phyloP scores from a whole-genome alignment of 2,888 invertebrate species.

The Tenthredo notha region DNA sequence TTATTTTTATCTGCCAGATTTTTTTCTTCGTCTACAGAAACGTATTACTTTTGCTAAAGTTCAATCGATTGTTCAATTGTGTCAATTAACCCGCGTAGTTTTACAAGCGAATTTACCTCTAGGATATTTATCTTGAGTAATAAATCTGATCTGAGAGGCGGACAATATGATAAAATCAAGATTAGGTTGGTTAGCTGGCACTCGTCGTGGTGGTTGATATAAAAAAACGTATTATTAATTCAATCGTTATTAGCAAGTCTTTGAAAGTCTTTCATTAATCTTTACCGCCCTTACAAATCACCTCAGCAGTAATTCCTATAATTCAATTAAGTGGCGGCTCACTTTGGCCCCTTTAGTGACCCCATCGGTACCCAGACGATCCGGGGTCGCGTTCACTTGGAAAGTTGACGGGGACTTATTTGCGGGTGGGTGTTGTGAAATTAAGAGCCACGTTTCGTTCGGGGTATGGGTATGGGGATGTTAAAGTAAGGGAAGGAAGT shows the following conservation, averaged over 20 bases:
- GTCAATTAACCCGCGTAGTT: neutral
- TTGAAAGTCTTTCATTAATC: constrained; percentile 72
- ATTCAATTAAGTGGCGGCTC: constrained; percentile 72
- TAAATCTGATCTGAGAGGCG: neutral
- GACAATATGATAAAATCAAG: neutral
- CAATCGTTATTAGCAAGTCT: constrained; percentile 67
- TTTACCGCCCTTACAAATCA: constrained; percentile 72
- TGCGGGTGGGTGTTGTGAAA: constrained; percentile 70
- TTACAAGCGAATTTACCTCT: neutral
- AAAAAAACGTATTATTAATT: constrained; percentile 55
- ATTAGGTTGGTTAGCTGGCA: neutral
- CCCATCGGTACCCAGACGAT: constrained; percentile 26
- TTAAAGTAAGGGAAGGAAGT: constrained; percentile 31
- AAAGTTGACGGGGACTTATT: constrained; percentile 66
- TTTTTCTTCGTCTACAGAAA: neutral
- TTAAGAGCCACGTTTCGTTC: constrained; percentile 63
- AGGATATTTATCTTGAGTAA: neutral
- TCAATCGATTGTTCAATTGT: neutral
- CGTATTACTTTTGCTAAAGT: neutral
- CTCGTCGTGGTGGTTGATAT: neutral
- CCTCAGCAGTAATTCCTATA: constrained; percentile 73
- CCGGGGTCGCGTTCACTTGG: constrained; percentile 47
- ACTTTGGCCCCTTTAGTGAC: constrained; percentile 55
- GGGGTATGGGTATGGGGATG: neutral
- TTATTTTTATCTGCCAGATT: neutral